These are phyloP conservation scores for Hirundichthys speculiger DNA, from an alignment of 2,113 vertebrate genomes.

Conservation along the genomic window DNA sequence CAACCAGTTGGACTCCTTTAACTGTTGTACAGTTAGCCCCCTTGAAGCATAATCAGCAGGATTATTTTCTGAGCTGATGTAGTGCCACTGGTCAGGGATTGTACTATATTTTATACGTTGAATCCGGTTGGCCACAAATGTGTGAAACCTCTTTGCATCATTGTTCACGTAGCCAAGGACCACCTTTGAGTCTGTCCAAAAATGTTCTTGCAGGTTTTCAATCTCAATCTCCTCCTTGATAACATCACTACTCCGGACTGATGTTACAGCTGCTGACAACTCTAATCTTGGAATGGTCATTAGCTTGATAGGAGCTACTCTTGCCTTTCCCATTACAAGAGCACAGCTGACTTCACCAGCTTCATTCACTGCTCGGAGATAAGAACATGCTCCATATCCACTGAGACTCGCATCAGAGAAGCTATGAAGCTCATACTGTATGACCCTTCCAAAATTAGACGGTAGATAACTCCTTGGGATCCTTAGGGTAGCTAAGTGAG, in stretches of 20 bases:
- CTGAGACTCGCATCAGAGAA: slow-evolving; percentile 24
- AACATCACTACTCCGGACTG: too few species aligned
- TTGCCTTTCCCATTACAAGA: not conserved
- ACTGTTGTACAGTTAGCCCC: not conserved
- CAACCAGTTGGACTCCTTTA: not conserved
- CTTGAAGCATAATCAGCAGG: not conserved
- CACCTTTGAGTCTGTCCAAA: not conserved
- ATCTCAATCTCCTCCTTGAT: not conserved
- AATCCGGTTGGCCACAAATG: not conserved
- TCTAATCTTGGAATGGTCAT: not conserved
- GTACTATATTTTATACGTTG: not conserved
- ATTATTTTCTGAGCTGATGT: not conserved
- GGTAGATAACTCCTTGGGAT: too few species aligned
- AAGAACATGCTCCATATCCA: slow-evolving; percentile 4
- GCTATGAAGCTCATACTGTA: not conserved
- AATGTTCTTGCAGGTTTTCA: not conserved
- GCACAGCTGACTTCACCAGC: not conserved
- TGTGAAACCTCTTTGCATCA: not conserved
- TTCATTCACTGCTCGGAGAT: not conserved
- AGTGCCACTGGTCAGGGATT: not conserved
- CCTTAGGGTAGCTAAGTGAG: not conserved
- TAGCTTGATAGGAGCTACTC: not conserved
- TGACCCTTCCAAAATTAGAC: not conserved
- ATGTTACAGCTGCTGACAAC: not conserved
- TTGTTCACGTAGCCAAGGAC: too few species aligned